phyloP scores from a whole-genome alignment of 2,888 invertebrate species.

The Limulus polyphemus region DNA sequence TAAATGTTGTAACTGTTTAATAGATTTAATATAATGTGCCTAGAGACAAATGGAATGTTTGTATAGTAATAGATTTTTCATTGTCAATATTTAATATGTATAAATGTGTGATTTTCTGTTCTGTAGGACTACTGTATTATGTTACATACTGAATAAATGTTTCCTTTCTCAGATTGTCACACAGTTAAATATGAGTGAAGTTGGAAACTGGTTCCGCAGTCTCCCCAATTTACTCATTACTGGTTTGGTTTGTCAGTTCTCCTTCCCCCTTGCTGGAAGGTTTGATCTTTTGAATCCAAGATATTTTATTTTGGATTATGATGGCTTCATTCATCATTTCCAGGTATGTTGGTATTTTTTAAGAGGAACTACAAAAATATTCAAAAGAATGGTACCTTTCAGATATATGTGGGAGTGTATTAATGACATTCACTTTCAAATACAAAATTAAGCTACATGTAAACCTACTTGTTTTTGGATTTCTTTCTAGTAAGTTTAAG shows the following conservation, averaged over 20 bases:
- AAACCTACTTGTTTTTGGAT: no score
- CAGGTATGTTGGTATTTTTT: conserved; percentile 51
- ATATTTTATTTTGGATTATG: conserved; percentile 58
- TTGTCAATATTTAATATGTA: no score
- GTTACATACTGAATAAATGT: no score
- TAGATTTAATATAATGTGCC: no score
- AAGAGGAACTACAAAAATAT: no score
- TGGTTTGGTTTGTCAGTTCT: conserved; percentile 81
- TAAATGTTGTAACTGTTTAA: no score
- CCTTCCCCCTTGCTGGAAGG: conserved; percentile 69
- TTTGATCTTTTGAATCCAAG: conserved; percentile 63
- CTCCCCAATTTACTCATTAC: conserved; percentile 86
- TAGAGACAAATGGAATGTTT: no score
- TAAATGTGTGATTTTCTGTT: no score
- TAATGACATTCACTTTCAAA: conserved; percentile 1
- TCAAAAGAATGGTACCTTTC: background rate
- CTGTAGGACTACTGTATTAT: no score
- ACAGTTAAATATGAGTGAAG: conserved; percentile 72
- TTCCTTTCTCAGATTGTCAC: no score
- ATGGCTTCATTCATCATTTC: conserved; percentile 57
- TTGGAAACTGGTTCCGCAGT: conserved; percentile 48
- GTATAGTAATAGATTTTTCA: no score
- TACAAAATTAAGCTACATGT: background rate
- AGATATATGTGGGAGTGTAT: background rate
- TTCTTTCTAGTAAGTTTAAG: no score